Evolutionary conservation across 2,888 invertebrate species (phyloP).

Genomic region (Philereme transversata): DNA sequence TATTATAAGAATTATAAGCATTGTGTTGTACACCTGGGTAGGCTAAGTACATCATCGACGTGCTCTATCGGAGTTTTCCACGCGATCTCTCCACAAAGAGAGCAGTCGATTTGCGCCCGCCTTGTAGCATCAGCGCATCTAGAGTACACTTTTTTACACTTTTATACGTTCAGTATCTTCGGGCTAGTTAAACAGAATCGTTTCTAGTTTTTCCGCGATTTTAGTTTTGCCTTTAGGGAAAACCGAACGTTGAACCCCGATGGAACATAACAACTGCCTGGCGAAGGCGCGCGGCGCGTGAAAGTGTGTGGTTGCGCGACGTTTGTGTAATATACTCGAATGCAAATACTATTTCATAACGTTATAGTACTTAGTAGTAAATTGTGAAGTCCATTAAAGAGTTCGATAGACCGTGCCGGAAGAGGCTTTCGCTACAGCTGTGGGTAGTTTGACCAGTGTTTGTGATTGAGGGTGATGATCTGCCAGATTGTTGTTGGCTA

Average conservation of each 20-base stretch:
- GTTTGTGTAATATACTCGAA: slow-evolving; percentile 53
- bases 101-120: slow-evolving; percentile 72
- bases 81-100: slow-evolving; percentile 80
- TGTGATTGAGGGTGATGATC: slow-evolving; percentile 42
- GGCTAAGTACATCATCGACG: slow-evolving; percentile 54
- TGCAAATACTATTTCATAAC: slow-evolving; percentile 57
- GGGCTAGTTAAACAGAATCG: slow-evolving; percentile 33
- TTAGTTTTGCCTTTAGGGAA: not conserved
- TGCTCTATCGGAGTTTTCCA: slow-evolving; percentile 77
- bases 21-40: slow-evolving; percentile 42
- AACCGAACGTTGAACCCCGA: slow-evolving; percentile 1
- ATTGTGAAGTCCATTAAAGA: slow-evolving; percentile 45
- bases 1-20: slow-evolving; percentile 32
- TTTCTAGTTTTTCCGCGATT: slow-evolving; percentile 17
- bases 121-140: slow-evolving; percentile 61
- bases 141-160: slow-evolving; percentile 36
- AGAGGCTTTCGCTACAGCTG: slow-evolving; percentile 6
- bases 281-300: slow-evolving; percentile 42
- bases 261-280: slow-evolving; percentile 1
- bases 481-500: slow-evolving; percentile 43
- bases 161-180: slow-evolving; percentile 33
- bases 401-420: slow-evolving; percentile 45
- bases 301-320: slow-evolving; percentile 46
- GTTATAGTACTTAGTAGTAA: slow-evolving; percentile 43
- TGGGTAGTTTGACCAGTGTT: slow-evolving; percentile 30